phyloP scores from a whole-genome alignment of 2,113 vertebrate genomes.

The rat (Rattus norvegicus) region GRCr8 NC_086032.1:17028501-17029000 shows the following conservation, averaged over 20 bases:
- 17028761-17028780: slow-evolving; percentile 53
- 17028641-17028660: neutral
- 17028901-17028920: too few species aligned
- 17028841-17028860: too few species aligned
- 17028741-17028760: neutral
- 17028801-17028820: neutral
- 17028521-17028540: neutral
- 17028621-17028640: neutral
- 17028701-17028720: neutral
- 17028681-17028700: neutral
- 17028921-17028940: neutral
- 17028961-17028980: neutral
- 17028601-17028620: neutral
- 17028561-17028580: neutral
- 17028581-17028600: neutral
- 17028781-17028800: neutral
- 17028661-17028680: neutral
- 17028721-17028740: neutral
- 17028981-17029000: neutral
- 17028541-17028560: neutral
- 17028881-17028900: too few species aligned
- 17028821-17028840: neutral
- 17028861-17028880: too few species aligned
- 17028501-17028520: neutral
- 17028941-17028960: slow-evolving; percentile 7